Evolutionary conservation across 2,888 invertebrate species (phyloP).

Genomic region (Synanthedon formicaeformis): DNA sequence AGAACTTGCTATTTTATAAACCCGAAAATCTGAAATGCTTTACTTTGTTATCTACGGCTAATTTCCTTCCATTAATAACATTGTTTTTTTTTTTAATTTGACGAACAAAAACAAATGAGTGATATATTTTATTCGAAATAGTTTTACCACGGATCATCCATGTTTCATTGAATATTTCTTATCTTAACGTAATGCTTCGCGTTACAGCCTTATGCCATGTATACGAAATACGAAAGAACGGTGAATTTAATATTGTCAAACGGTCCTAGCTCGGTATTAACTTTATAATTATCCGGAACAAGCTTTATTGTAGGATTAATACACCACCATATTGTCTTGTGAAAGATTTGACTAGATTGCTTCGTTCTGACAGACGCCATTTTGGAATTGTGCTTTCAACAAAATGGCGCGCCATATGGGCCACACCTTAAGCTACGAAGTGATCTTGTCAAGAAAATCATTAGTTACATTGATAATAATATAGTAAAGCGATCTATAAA

Average conservation of each 20-base stretch:
- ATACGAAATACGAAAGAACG: conserved; percentile 75
- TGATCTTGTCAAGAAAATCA: neutral
- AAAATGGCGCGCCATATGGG: conserved; percentile 8
- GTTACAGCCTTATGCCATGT: conserved; percentile 78
- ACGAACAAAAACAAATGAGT: no score
- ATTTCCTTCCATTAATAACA: no score
- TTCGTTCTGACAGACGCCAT: neutral
- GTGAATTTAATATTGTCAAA: conserved; percentile 44
- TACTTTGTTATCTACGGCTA: no score
- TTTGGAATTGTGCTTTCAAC: neutral
- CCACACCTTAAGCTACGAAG: neutral
- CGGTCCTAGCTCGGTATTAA: conserved; percentile 45
- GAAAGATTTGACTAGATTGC: conserved; percentile 3
- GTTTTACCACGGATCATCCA: neutral
- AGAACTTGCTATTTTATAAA: no score
- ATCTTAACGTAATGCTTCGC: conserved; percentile 54
- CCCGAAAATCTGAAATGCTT: no score
- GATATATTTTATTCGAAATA: neutral
- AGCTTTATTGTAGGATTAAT: conserved; percentile 62
- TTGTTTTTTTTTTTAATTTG: no score
- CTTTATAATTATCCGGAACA: conserved; percentile 50
- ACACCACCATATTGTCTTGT: conserved; percentile 32
- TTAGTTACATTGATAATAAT: conserved; percentile 15
- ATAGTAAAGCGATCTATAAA: conserved; percentile 42
- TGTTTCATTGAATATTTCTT: conserved; percentile 8